Conservation (phyloP, 2,888 invertebrate species). For the Machimus rusticus region DNA sequence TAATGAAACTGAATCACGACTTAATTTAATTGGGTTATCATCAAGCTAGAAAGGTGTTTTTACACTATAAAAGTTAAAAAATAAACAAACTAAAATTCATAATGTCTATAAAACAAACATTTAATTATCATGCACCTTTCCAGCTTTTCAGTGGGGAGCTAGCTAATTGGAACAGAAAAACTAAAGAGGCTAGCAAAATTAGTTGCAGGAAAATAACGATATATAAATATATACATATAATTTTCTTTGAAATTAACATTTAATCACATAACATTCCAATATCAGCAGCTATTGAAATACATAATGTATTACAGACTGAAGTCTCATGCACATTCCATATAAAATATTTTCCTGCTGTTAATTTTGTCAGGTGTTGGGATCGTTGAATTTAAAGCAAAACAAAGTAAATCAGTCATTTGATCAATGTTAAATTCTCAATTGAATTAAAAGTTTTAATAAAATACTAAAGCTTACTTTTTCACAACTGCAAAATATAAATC, state of each 20-base stretch:
- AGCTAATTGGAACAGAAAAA: constrained; percentile 22
- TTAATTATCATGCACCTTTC: constrained; percentile 42
- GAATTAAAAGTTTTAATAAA: background rate
- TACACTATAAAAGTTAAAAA: background rate
- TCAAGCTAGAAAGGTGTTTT: constrained; percentile 46
- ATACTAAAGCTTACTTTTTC: background rate
- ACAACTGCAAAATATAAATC: background rate
- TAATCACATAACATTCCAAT: background rate
- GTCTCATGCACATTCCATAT: background rate
- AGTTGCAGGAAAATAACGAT: constrained; percentile 50
- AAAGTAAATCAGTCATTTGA: constrained; percentile 19
- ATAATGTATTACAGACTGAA: background rate
- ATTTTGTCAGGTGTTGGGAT: constrained; percentile 62
- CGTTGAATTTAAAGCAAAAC: constrained; percentile 26
- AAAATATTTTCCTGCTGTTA: constrained; percentile 51
- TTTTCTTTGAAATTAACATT: background rate
- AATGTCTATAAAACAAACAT: constrained; percentile 25
- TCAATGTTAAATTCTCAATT: constrained; percentile 9
- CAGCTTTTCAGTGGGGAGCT: constrained; percentile 34
- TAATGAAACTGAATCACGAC: background rate
- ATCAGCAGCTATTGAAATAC: background rate
- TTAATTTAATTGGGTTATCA: constrained; percentile 42
- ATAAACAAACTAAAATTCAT: background rate
- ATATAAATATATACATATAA: background rate
- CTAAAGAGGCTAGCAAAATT: constrained; percentile 58